Percentiles rank a stretch among this genome's conserved stretches.
Evolutionary conservation across 1,140 invertebrate genomes (phyloP).

Genomic region (Ectropis grisescens): DNA sequence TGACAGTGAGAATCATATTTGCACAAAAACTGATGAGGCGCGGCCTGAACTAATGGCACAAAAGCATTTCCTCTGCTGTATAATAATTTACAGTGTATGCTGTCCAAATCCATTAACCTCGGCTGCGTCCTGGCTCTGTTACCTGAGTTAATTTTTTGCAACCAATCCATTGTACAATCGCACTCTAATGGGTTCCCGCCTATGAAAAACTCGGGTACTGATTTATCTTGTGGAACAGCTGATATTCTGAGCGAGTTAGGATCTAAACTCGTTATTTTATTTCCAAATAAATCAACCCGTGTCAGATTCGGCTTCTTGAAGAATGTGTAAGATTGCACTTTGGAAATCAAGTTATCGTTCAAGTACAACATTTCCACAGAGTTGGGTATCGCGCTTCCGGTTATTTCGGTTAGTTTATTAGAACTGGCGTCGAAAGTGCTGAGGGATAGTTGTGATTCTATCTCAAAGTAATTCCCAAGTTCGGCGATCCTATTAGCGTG

Average conservation of each 20-base stretch:
- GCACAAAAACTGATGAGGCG: constrained; percentile 90
- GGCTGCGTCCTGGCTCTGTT: constrained; percentile 86
- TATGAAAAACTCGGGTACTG: constrained; percentile 92
- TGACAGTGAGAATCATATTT: constrained; percentile 93
- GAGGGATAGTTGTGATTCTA: constrained; percentile 85
- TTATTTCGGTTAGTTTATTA: constrained; percentile 88
- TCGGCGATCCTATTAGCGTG: constrained; percentile 89
- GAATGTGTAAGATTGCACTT: constrained; percentile 93
- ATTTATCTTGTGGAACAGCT: constrained; percentile 80
- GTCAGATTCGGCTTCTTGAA: constrained; percentile 93
- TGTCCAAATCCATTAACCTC: constrained; percentile 87
- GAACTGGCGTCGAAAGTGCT: constrained; percentile 89
- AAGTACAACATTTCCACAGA: constrained; percentile 88
- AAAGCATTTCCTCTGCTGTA: constrained; percentile 86
- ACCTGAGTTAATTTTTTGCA: constrained; percentile 86
- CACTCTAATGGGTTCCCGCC: constrained; percentile 92
- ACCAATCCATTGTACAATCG: constrained; percentile 80
- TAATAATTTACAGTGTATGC: constrained; percentile 88
- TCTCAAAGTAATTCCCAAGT: constrained; percentile 91
- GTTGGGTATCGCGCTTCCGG: constrained; percentile 87
- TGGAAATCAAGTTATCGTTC: constrained; percentile 88
- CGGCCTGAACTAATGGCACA: constrained; percentile 86
- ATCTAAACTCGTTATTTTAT: constrained; percentile 86
- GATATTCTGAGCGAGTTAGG: constrained; percentile 89
- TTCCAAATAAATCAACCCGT: constrained; percentile 87